Percentiles rank a stretch among this genome's conserved stretches.
Evolutionary conservation across 2,797 vertebrate genomes (phyloP).

Genomic region (Lophius americanus): DNA sequence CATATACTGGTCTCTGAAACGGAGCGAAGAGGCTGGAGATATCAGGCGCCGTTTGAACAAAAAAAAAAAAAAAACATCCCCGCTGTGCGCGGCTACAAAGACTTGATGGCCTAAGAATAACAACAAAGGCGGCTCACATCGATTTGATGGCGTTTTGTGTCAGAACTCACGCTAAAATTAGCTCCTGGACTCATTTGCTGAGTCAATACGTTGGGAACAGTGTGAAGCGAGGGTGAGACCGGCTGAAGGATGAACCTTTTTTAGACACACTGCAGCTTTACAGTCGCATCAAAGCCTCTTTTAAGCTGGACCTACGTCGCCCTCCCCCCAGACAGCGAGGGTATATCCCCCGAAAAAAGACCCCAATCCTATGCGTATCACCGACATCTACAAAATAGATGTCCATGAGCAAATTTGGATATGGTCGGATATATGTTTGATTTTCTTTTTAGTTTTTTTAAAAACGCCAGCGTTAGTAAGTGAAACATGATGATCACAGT

Average conservation of each 20-base stretch:
- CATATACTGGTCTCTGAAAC: conserved; percentile 72
- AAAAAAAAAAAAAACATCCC: conserved; percentile 60
- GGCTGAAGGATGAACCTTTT: conserved; percentile 14
- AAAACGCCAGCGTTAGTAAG: too few species aligned
- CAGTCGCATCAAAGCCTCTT: neutral
- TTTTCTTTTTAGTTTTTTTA: too few species aligned
- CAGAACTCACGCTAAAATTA: conserved; percentile 66
- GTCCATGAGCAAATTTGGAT: too few species aligned
- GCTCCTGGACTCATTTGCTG: conserved; percentile 55
- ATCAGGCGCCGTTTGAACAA: conserved; percentile 62
- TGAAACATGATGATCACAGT: too few species aligned
- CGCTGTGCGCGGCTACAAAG: conserved; percentile 70
- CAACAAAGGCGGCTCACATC: conserved; percentile 71
- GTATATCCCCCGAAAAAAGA: too few species aligned
- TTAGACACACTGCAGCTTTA: conserved; percentile 17
- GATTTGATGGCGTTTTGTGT: conserved; percentile 63
- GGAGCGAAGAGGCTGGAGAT: conserved; percentile 64
- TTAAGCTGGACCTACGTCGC: too few species aligned
- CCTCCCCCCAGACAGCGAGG: too few species aligned
- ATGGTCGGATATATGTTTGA: too few species aligned
- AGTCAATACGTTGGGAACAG: conserved; percentile 38
- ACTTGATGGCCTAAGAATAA: conserved; percentile 74
- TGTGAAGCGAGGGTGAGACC: conserved; percentile 3
- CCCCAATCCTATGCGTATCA: too few species aligned
- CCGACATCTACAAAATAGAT: too few species aligned